Percentiles rank a stretch among this genome's conserved stretches.
Evolutionary conservation across 2,888 invertebrate species (phyloP).

Genomic region (Parnassius smintheus): DNA sequence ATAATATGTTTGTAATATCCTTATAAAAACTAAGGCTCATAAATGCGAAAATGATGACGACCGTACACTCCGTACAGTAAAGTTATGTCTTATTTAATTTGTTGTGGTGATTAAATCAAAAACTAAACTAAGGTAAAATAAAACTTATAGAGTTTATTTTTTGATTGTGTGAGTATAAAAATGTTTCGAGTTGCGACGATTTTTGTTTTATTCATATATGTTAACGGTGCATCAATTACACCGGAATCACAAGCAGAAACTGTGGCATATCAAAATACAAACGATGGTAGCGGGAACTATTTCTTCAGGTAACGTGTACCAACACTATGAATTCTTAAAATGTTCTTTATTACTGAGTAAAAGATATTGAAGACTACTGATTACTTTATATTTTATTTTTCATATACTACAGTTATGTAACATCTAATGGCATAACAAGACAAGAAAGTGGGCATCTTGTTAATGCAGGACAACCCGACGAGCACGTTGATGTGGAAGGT

Average conservation of each 20-base stretch:
- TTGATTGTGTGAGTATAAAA: background rate
- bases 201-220: constrained; percentile 1
- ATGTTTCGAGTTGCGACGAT: constrained; percentile 8
- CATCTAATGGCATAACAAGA: constrained; percentile 75
- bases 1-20: constrained; percentile 8
- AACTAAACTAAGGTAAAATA: background rate
- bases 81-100: constrained; percentile 6
- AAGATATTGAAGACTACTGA: too few relatives aligned
- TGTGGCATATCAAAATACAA: constrained; percentile 14
- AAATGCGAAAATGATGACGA: background rate
- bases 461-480: constrained; percentile 74
- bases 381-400: too few relatives aligned
- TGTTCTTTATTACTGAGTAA: background rate
- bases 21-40: constrained; percentile 12
- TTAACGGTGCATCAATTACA: background rate
- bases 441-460: constrained; percentile 74
- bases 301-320: constrained; percentile 36
- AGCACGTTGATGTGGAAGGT: constrained; percentile 75
- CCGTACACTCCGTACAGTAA: background rate
- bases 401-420: constrained; percentile 36
- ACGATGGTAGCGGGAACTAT: constrained; percentile 34
- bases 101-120: background rate
- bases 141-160: too few relatives aligned
- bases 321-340: background rate
- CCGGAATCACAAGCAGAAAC: constrained; percentile 2